These are phyloP conservation scores for Linnaemya vulpina DNA, from an alignment of 2,888 invertebrate species.

Conservation along the genomic window DNA sequence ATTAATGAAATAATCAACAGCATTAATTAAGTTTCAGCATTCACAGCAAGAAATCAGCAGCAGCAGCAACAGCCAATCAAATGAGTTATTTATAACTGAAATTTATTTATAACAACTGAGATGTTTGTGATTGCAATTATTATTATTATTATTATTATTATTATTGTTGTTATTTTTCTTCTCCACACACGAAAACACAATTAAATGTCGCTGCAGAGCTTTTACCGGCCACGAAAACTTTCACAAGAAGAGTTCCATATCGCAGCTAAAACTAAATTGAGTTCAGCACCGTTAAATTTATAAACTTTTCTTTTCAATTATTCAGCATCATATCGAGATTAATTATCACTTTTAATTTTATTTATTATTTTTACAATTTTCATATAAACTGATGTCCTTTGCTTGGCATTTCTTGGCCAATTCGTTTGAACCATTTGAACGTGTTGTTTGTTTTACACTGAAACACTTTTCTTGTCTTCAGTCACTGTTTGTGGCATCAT, in stretches of 20 bases:
- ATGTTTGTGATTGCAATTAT: neutral
- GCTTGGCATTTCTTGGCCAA: constrained; percentile 4
- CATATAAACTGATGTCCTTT: constrained; percentile 1
- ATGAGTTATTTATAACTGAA: neutral
- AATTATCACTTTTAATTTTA: constrained; percentile 7
- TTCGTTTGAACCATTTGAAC: constrained; percentile 52
- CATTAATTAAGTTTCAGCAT: neutral
- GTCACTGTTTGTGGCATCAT: constrained; percentile 61
- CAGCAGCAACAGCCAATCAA: constrained; percentile 5
- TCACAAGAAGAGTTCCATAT: neutral
- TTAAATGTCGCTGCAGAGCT: neutral
- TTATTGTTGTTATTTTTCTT: too few relatives aligned
- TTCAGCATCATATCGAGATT: neutral
- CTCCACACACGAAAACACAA: neutral
- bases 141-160: neutral
- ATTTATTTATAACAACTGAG: neutral
- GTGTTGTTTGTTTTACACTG: constrained; percentile 66
- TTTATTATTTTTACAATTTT: constrained; percentile 8
- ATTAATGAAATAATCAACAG: constrained; percentile 15
- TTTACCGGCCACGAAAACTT: neutral
- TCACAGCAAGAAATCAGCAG: constrained; percentile 1
- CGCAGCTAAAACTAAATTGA: too few relatives aligned
- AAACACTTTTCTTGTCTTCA: constrained; percentile 24
- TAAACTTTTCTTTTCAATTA: neutral
- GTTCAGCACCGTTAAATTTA: neutral